phyloP scores from a whole-genome alignment of 2,888 invertebrate species.

The Eurytoma californica region DNA sequence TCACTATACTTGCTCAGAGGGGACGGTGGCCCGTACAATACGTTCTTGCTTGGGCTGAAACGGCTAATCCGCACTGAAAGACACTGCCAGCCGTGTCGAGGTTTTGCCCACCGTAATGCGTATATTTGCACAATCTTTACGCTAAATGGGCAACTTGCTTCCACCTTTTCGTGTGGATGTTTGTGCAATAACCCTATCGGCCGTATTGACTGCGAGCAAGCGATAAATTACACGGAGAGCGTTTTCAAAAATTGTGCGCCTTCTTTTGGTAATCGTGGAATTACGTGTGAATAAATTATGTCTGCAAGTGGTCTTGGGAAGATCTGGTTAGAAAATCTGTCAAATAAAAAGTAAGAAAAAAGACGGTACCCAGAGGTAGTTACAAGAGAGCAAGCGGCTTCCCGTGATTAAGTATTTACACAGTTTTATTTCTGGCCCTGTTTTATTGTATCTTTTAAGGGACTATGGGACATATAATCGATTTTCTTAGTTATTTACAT shows the following conservation, averaged over 20 bases:
- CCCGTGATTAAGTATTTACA: no score
- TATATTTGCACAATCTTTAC: neutral
- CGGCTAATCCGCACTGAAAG: slow-evolving; percentile 46
- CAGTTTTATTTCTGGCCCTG: no score
- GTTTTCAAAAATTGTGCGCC: no score
- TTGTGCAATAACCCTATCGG: neutral
- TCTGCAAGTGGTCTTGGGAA: no score
- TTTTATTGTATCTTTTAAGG: no score
- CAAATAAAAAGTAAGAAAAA: neutral
- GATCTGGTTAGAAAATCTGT: no score
- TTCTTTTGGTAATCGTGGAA: no score
- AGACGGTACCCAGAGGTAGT: neutral
- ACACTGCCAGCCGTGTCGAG: slow-evolving; percentile 20
- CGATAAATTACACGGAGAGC: neutral
- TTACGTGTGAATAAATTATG: no score
- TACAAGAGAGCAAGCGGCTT: no score
- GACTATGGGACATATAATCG: no score
- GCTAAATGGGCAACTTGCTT: slow-evolving; percentile 19
- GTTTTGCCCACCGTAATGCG: slow-evolving; percentile 31
- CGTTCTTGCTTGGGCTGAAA: slow-evolving; percentile 23
- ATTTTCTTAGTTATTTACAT: no score
- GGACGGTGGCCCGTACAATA: neutral
- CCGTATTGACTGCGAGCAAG: neutral
- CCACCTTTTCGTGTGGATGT: slow-evolving; percentile 31
- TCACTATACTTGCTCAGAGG: neutral